Percentiles rank a stretch among this genome's conserved stretches.
These are phyloP conservation scores for Semnornis frantzii DNA, from an alignment of 2,113 vertebrate genomes.

Conservation along the genomic window DNA sequence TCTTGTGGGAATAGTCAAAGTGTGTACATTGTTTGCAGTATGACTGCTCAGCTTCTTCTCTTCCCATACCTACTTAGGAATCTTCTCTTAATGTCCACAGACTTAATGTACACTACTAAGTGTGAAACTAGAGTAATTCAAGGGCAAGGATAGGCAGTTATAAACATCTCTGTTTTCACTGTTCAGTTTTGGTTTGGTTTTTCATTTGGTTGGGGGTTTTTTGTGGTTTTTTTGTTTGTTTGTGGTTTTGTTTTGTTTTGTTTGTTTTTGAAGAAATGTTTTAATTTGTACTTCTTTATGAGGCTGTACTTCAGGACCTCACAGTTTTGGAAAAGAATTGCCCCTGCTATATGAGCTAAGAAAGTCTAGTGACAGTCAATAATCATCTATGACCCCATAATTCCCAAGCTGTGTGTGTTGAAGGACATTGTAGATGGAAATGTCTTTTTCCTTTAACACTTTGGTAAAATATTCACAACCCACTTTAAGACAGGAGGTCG, in stretches of 20 bases:
- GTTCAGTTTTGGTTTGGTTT: too few species aligned
- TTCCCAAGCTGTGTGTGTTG: not conserved
- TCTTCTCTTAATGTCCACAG: not conserved
- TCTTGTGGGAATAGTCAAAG: not conserved
- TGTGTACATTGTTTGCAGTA: not conserved
- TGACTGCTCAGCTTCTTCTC: not conserved
- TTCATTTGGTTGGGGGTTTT: too few species aligned
- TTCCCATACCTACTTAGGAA: not conserved
- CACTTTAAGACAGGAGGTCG: not conserved
- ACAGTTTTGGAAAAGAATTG: not conserved
- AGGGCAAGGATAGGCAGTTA: not conserved
- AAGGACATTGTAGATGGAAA: not conserved
- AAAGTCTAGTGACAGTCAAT: not conserved
- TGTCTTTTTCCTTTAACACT: not conserved
- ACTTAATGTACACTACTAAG: not conserved
- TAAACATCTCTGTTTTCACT: not conserved
- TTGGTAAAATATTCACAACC: not conserved
- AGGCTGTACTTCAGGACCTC: not conserved
- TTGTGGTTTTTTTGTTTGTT: too few species aligned
- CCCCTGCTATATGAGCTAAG: not conserved
- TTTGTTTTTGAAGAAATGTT: too few species aligned
- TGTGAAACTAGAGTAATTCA: not conserved
- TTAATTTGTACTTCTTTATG: not conserved
- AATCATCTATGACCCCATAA: not conserved
- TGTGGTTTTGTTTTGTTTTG: too few species aligned